phyloP scores from a whole-genome alignment of 2,797 vertebrate genomes.

The Pangasius sanitwongsei region DNA sequence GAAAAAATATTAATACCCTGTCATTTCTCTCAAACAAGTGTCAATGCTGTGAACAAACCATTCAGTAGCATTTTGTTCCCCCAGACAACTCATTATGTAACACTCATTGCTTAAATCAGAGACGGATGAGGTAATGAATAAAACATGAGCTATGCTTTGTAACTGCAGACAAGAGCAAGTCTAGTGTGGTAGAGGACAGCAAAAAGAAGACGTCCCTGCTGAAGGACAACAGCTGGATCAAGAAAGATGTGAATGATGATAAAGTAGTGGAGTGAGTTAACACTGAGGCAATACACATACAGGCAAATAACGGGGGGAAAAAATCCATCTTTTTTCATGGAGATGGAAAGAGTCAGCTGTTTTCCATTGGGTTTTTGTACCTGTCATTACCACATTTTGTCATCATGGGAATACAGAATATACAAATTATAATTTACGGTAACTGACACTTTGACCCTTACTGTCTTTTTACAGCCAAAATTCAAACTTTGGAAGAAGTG shows the following conservation, averaged over 20 bases:
- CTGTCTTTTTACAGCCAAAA: constrained; percentile 73
- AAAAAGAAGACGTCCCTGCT: constrained; percentile 81
- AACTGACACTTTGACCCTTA: neutral
- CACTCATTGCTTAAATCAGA: neutral
- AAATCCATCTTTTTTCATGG: neutral
- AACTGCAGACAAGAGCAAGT: constrained; percentile 58
- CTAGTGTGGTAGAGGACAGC: constrained; percentile 69
- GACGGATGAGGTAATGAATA: neutral
- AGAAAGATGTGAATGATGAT: constrained; percentile 77
- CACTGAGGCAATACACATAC: neutral
- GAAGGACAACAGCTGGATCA: constrained; percentile 94
- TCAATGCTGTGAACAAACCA: neutral
- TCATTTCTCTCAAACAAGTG: neutral
- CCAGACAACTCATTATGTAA: neutral
- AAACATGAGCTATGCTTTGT: neutral
- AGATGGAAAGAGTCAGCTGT: neutral
- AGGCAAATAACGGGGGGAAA: neutral
- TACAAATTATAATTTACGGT: neutral
- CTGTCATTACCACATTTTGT: neutral
- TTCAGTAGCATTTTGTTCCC: neutral
- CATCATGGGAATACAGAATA: neutral
- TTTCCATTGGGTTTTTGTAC: neutral
- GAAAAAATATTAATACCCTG: too few species aligned
- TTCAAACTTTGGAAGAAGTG: constrained; percentile 82
- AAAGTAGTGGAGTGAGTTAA: constrained; percentile 72